Base-by-base conservation (phyloP, 2,113 vertebrate genomes). In the Apteryx owenii region DNA sequence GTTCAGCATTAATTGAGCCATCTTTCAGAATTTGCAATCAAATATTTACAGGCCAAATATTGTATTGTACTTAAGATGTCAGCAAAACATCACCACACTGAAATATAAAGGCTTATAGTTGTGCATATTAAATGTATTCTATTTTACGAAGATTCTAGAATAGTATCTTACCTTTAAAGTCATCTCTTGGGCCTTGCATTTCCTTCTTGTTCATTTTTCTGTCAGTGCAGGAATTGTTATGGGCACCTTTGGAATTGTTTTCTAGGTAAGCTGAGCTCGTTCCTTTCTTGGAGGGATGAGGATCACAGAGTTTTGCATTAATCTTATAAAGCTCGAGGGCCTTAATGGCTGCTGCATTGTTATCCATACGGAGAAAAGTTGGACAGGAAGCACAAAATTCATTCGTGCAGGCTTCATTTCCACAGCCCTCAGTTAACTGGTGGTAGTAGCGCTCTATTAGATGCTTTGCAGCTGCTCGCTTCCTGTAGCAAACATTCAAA, bases 371-470 rank as follows among this genome's bases (percentile, higher is more conserved):
- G 95, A 97, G 98, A 97, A 99, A 99, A 98, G 98, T 98, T 91
- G 98, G 98, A 97, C 98, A 99, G 95, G 99, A 99, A 97, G 99
- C 99, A 97, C 99, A 99, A 98, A 99, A 99, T 98, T 99, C 99
- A 98, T 99, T 99, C 96, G 99, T 99, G 98, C 99, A 99, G 99
- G 98, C 98, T 98, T 99, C 99, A 99, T 99, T 99, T 98, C 99
- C 99, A 98, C 99, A 99, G 98, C 99, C 99, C 96, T 99, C 99
- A 25, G 99, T 99, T 99, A 99, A 99, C 99, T 99, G 99, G 98
- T 98, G 99, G 99, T 99, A 99, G 99, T 99, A 99, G 98, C 99
- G 99, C 98, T 99, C 99, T 98, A 99, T 99, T 98, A 99, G 99
- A 99, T 99, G 99, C 98, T 99, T 99, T 98, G 99, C 99, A 98